Evolutionary conservation across 2,888 invertebrate species (phyloP).

Genomic region (Hipparchia semele): DNA sequence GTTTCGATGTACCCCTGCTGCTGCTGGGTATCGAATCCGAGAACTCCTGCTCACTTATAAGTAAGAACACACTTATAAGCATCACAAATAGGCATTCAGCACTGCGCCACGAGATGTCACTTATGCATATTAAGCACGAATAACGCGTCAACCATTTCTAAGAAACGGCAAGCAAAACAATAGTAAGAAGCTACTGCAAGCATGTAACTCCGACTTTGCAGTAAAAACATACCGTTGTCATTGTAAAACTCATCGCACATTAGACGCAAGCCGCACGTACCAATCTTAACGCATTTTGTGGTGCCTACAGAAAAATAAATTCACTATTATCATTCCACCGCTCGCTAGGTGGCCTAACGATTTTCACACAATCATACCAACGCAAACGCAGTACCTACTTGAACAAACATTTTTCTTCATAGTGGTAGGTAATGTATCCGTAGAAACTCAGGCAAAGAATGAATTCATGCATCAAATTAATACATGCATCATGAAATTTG

Average conservation of each 20-base stretch:
- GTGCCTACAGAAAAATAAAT: not conserved
- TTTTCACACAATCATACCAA: too few relatives aligned
- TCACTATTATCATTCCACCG: too few relatives aligned
- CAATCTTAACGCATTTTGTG: not conserved
- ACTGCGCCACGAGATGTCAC: not conserved
- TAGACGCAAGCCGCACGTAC: not conserved
- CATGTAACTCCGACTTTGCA: constrained; percentile 37
- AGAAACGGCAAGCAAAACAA: constrained; percentile 25
- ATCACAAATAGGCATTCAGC: not conserved
- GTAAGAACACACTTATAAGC: not conserved
- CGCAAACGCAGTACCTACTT: too few relatives aligned
- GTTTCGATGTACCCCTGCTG: too few relatives aligned
- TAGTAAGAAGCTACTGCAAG: constrained; percentile 29
- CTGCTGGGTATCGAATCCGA: too few relatives aligned
- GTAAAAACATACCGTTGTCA: constrained; percentile 36
- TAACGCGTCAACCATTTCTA: not conserved
- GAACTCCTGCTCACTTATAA: too few relatives aligned
- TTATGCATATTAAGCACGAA: not conserved
- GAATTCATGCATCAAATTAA: too few relatives aligned
- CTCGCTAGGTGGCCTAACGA: too few relatives aligned
- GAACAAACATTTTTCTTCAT: too few relatives aligned
- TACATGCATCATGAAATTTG: too few relatives aligned
- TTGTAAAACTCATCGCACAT: not conserved
- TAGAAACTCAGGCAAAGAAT: too few relatives aligned
- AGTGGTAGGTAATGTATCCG: too few relatives aligned